A percentile compares a stretch with the other conserved stretches of the same genome.
phyloP scores from a whole-genome alignment of 2,888 invertebrate genomes.

The Aethes cnicana region DNA sequence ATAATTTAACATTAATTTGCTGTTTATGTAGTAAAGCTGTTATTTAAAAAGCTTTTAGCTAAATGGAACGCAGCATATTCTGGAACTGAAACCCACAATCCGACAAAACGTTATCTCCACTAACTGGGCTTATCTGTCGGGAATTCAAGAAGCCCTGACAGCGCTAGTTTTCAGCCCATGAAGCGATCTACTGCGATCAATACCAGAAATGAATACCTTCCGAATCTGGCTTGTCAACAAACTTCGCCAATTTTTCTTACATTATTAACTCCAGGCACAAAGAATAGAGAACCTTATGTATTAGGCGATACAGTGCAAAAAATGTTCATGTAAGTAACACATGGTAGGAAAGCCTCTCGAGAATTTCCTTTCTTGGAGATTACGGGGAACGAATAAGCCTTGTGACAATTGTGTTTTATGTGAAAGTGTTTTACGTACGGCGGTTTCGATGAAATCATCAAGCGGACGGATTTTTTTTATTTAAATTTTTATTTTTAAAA shows the following conservation, averaged over 20 bases:
- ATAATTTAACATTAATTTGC: too few species aligned
- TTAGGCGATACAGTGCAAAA: neutral
- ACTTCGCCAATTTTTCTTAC: conserved; percentile 27
- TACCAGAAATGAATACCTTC: conserved; percentile 25
- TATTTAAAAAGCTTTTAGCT: too few species aligned
- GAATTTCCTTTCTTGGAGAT: conserved; percentile 7
- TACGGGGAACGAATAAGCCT: conserved; percentile 5
- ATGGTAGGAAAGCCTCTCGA: neutral
- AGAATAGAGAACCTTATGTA: neutral
- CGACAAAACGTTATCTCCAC: too few species aligned
- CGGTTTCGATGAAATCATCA: too few species aligned
- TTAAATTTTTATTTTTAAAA: too few species aligned
- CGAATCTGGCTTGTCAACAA: conserved; percentile 16
- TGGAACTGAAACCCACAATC: too few species aligned
- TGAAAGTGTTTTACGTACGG: neutral
- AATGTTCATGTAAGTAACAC: neutral
- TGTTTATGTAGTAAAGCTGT: too few species aligned
- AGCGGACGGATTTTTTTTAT: too few species aligned
- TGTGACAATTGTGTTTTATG: conserved; percentile 1
- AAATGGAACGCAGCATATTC: too few species aligned
- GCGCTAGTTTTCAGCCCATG: conserved; percentile 17
- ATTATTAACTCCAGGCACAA: conserved; percentile 7
- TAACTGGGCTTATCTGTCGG: too few species aligned
- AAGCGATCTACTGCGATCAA: conserved; percentile 18
- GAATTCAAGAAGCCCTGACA: neutral